Percentiles rank a stretch among this genome's conserved stretches.
Conservation (phyloP, 1,140 invertebrate species). For the Cydia fagiglandana region DNA sequence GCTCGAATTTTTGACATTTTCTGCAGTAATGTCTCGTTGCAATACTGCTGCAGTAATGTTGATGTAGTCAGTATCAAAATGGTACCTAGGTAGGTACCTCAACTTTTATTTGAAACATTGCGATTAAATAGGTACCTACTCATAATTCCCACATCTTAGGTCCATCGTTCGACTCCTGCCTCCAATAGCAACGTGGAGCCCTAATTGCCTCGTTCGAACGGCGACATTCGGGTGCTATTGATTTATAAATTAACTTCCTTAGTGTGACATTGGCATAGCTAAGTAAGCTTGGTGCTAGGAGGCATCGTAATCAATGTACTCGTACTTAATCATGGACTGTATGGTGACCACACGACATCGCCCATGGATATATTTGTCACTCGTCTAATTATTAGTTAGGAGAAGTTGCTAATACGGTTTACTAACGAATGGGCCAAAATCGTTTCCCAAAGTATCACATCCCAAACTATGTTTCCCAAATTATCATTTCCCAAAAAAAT, state of each 20-base stretch:
- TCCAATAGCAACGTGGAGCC: background rate
- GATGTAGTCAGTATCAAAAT: too few species aligned
- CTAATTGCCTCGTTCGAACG: constrained; percentile 6
- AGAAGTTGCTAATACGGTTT: constrained; percentile 36
- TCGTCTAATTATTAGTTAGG: constrained; percentile 36
- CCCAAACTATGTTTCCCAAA: too few species aligned
- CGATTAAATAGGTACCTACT: background rate
- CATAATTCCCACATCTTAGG: background rate
- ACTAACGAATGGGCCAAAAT: too few species aligned
- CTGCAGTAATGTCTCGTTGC: too few species aligned
- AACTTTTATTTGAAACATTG: too few species aligned
- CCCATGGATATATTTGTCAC: constrained; percentile 34
- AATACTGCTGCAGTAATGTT: too few species aligned
- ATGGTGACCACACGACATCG: constrained; percentile 10
- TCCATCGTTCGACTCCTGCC: background rate
- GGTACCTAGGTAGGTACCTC: too few species aligned
- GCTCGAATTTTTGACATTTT: too few species aligned
- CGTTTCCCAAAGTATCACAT: too few species aligned
- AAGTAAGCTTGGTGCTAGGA: background rate
- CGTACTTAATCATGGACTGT: too few species aligned
- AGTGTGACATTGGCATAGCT: background rate
- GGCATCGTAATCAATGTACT: background rate
- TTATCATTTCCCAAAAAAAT: too few species aligned
- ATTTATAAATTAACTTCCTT: constrained; percentile 8
- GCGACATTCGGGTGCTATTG: constrained; percentile 11